phyloP scores from a whole-genome alignment of 2,113 vertebrate species.

The Rhagologus leucostigma region DNA sequence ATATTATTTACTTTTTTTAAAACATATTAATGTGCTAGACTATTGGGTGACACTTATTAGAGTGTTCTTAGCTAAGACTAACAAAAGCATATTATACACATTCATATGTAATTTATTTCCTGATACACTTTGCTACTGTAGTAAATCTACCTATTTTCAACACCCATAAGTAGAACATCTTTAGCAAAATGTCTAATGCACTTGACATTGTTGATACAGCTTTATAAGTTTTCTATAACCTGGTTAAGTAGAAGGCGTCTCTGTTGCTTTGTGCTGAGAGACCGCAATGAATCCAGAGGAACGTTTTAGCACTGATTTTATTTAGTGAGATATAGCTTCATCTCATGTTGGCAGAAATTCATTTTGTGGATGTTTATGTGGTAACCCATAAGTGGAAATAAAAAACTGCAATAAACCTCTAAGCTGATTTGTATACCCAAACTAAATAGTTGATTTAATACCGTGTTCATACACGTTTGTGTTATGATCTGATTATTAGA shows the following conservation, averaged over 20 bases:
- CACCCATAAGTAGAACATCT: background rate
- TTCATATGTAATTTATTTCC: background rate
- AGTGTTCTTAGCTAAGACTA: background rate
- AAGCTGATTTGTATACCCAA: background rate
- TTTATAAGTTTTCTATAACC: background rate
- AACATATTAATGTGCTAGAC: background rate
- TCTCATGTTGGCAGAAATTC: background rate
- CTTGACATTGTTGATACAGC: background rate
- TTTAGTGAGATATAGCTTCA: background rate
- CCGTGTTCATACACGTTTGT: accelerated
- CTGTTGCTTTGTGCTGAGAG: background rate
- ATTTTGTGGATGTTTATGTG: background rate
- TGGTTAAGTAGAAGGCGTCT: background rate
- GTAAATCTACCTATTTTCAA: background rate
- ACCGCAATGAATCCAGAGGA: background rate
- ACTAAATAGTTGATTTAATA: background rate
- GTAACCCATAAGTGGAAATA: background rate
- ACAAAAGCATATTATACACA: background rate
- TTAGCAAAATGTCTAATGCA: conserved; percentile 29
- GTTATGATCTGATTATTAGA: background rate
- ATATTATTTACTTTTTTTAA: background rate
- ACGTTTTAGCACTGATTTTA: background rate
- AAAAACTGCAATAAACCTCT: background rate
- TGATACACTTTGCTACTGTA: background rate
- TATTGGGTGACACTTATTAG: background rate